Base-by-base conservation (phyloP, 1,140 invertebrate genomes). In the Potamilus streckersoni region DNA sequence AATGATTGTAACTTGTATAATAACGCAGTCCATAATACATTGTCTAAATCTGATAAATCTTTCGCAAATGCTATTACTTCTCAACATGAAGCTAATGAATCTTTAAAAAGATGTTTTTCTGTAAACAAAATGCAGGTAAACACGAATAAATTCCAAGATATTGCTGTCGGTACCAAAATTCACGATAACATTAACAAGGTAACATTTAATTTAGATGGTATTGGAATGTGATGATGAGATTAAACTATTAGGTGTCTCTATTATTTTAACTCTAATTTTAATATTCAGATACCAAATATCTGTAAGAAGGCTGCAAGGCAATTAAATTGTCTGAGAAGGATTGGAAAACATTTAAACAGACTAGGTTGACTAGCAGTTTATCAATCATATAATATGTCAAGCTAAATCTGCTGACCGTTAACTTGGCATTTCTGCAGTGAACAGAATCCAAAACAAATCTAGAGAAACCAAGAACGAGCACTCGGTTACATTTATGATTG, bases 241-340 rank as follows among this genome's bases (percentile, higher is more conserved):
- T 14, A 75, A 75, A 74, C 59, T 79, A 6, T 64, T 69, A 49
- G 65, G 66, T 64, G 62, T 73, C 55, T 57, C 63, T 69, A 68
- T 79, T 63, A 79, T 75, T 75, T 66, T 69, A 72, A 61, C 20
- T 57, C 75, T 15, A 75, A 75, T 61, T 74, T 67, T 71, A 58
- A 74, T 61, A 58, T 27, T 20, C 77, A 79, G 59, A 72, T 68
- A 20, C 61, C 23, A 31, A 74, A 27, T 58, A 66, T 74, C 15
- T 79, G 69, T 63, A 71, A 68, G 27, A 78, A 77, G 65, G 70
- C 70, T 59, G n/a, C 63, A 19, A 63, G 20, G 56, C 74, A 76
- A 62, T 27, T 76, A 19, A 75, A 75, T 69, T 27, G 72, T 31
- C 3, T 31, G 27, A 31, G 27, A 31, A 31, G 27, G 27, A 31